These are phyloP conservation scores for Nyctereutes procyonoides DNA, from an alignment of 2,113 vertebrate genomes.

Conservation along the genomic window DNA sequence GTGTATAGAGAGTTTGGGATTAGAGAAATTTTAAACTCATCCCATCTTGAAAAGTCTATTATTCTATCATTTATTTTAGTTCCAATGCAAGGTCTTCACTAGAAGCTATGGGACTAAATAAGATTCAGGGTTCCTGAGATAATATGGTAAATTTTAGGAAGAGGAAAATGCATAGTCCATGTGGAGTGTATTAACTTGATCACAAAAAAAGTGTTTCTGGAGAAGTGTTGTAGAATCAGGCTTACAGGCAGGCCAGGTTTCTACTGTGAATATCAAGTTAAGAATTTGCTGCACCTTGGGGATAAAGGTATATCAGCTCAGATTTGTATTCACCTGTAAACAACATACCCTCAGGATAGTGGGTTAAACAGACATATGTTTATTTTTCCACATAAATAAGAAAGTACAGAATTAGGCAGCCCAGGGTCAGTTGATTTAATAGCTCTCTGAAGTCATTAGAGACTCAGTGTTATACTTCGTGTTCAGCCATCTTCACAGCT, in stretches of 20 bases:
- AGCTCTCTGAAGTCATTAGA: background rate
- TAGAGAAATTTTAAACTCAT: slow-evolving; percentile 40
- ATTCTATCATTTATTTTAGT: background rate
- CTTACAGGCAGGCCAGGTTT: slow-evolving; percentile 7
- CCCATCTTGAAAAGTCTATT: background rate
- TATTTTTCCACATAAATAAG: slow-evolving; percentile 24
- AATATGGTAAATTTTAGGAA: slow-evolving; percentile 20
- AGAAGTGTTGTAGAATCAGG: background rate
- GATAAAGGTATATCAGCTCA: background rate
- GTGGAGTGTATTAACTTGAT: slow-evolving; percentile 44
- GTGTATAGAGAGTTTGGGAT: background rate
- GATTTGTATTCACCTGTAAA: background rate
- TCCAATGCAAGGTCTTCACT: background rate
- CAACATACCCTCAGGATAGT: background rate
- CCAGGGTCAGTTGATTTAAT: background rate
- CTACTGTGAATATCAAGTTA: slow-evolving; percentile 39
- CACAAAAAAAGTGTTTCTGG: slow-evolving; percentile 17
- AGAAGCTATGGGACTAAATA: background rate
- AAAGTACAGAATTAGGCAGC: background rate
- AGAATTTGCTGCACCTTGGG: background rate
- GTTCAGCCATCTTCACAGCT: slow-evolving; percentile 5
- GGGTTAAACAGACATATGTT: background rate
- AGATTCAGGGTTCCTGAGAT: background rate
- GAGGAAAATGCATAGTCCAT: background rate
- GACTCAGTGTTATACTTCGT: background rate